phyloP scores from a whole-genome alignment of 2,113 vertebrate genomes.

The Pogona vitticeps region DNA sequence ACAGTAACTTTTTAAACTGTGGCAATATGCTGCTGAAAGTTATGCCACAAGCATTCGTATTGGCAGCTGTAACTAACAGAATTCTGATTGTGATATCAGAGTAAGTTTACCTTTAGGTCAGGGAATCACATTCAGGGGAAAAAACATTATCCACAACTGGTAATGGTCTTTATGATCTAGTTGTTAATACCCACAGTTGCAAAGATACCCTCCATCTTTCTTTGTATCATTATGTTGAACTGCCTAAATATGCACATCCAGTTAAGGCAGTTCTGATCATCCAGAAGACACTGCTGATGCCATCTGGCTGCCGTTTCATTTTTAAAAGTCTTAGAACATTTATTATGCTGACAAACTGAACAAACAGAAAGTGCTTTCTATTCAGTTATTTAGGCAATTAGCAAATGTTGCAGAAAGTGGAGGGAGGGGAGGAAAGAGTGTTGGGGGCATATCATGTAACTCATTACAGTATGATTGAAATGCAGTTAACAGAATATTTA shows the following conservation, averaged over 20 bases:
- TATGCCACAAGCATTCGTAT: too few relatives aligned
- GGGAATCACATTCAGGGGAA: background rate
- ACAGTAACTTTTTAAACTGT: too few relatives aligned
- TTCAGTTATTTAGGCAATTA: slow-evolving; percentile 50
- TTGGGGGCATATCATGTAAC: background rate
- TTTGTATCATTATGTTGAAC: slow-evolving; percentile 1
- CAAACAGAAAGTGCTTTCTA: slow-evolving; percentile 28
- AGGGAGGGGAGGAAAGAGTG: background rate
- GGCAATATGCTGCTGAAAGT: too few relatives aligned
- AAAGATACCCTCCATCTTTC: background rate
- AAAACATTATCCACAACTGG: background rate
- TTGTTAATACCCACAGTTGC: slow-evolving; percentile 25
- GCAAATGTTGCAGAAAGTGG: slow-evolving; percentile 21
- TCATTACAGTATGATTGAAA: slow-evolving; percentile 37
- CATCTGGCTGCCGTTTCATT: slow-evolving; percentile 63
- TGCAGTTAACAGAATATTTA: slow-evolving; percentile 9
- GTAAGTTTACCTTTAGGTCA: background rate
- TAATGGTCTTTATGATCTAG: background rate
- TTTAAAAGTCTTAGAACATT: slow-evolving; percentile 36
- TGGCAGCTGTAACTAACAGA: too few relatives aligned
- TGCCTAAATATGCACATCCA: background rate
- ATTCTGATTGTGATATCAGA: background rate
- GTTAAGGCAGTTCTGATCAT: slow-evolving; percentile 5
- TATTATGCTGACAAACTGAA: slow-evolving; percentile 50
- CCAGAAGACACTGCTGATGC: background rate